Evolutionary conservation across 1,140 invertebrate genomes (phyloP).

Genomic region (Amphibalanus amphitrite): DNA sequence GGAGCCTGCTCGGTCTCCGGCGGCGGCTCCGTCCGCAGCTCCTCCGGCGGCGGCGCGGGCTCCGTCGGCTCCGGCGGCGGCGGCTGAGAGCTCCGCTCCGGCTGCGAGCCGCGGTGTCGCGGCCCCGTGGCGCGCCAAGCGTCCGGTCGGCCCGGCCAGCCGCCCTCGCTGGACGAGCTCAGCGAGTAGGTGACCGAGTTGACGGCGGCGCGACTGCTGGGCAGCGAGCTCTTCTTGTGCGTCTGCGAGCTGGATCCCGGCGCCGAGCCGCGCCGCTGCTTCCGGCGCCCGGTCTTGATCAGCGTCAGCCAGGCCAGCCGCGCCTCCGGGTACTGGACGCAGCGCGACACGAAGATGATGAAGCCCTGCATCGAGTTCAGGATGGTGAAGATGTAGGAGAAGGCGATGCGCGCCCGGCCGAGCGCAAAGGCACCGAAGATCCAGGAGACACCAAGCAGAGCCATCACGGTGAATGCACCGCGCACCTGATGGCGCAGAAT

Average conservation of each 20-base stretch:
- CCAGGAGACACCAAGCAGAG: slow-evolving; percentile 36
- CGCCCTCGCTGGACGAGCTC: not conserved
- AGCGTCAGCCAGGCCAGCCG: slow-evolving; percentile 29
- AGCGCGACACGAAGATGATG: slow-evolving; percentile 34
- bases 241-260: not conserved
- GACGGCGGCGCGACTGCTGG: not conserved
- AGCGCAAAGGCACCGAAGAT: slow-evolving; percentile 34
- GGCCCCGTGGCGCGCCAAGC: not conserved
- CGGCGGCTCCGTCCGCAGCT: not conserved
- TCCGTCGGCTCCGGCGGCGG: too few species aligned
- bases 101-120: too few species aligned
- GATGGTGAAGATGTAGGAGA: slow-evolving; percentile 35
- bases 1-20: too few species aligned
- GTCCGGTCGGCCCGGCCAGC: not conserved
- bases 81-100: not conserved
- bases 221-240: not conserved
- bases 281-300: slow-evolving; percentile 23
- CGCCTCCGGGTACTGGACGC: slow-evolving; percentile 32
- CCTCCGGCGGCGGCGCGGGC: too few species aligned
- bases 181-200: not conserved
- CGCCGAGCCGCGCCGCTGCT: not conserved
- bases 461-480: slow-evolving; percentile 35
- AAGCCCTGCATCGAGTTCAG: slow-evolving; percentile 35
- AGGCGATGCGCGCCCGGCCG: slow-evolving; percentile 27
- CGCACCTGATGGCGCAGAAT: slow-evolving; percentile 27